phyloP scores from a whole-genome alignment of 2,113 vertebrate genomes.

The Girardinichthys multiradiatus region DNA sequence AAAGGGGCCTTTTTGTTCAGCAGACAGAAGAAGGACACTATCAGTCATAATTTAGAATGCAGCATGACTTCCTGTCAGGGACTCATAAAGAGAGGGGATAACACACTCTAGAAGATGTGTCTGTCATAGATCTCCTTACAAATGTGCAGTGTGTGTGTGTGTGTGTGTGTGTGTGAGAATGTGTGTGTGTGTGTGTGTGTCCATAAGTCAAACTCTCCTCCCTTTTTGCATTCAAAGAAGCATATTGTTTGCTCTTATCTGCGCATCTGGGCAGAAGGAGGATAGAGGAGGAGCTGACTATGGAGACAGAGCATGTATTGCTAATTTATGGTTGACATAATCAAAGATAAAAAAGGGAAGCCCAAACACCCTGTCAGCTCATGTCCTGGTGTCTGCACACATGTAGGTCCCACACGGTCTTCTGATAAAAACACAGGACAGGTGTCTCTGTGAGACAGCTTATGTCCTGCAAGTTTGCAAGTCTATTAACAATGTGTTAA shows the following conservation, averaged over 20 bases:
- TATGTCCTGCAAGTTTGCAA: too few relatives aligned
- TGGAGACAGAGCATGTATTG: slow-evolving; percentile 20
- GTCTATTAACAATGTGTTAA: background rate
- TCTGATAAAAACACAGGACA: too few relatives aligned
- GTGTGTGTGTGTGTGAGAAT: slow-evolving; percentile 22
- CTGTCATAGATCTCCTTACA: slow-evolving; percentile 55
- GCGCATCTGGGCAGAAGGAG: slow-evolving; percentile 61
- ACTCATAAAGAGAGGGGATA: slow-evolving; percentile 75
- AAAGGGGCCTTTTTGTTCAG: slow-evolving; percentile 42
- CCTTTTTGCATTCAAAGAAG: slow-evolving; percentile 63
- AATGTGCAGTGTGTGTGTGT: slow-evolving; percentile 12
- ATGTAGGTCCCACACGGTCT: too few relatives aligned
- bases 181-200: slow-evolving; percentile 3
- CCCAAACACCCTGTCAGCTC: background rate
- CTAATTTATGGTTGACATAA: slow-evolving; percentile 6
- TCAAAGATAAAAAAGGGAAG: background rate
- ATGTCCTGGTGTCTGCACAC: too few relatives aligned
- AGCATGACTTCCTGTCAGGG: slow-evolving; percentile 67
- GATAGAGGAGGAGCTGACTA: slow-evolving; percentile 39
- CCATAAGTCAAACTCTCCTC: slow-evolving; percentile 52
- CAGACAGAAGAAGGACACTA: slow-evolving; percentile 51
- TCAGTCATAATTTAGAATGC: slow-evolving; percentile 69
- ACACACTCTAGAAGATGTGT: slow-evolving; percentile 54
- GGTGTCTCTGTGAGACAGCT: too few relatives aligned
- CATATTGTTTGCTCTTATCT: slow-evolving; percentile 77